phyloP scores from a whole-genome alignment of 1,140 invertebrate species.

The Zaprionus camerounensis region DNA sequence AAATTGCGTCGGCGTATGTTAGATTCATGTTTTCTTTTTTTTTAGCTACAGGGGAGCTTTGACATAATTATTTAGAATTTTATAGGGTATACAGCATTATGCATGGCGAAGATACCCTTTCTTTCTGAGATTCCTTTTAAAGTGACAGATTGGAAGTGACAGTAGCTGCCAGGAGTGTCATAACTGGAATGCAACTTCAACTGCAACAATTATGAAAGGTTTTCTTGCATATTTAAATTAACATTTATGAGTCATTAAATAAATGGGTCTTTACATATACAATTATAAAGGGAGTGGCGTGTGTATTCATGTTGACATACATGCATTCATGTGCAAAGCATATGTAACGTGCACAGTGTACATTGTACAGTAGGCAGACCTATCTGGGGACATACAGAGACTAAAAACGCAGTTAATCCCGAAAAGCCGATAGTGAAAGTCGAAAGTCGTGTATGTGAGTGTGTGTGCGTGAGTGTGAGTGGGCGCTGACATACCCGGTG shows the following conservation, averaged over 20 bases:
- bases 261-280: slow-evolving; percentile 58
- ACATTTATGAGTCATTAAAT: slow-evolving; percentile 79
- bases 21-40: too few relatives aligned
- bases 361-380: neutral
- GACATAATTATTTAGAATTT: too few relatives aligned
- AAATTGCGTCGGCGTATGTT: too few relatives aligned
- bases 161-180: neutral
- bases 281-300: slow-evolving; percentile 10
- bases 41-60: too few relatives aligned
- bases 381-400: slow-evolving; percentile 1
- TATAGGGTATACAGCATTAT: too few relatives aligned
- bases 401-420: slow-evolving; percentile 72
- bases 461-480: slow-evolving; percentile 2
- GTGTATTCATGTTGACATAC: neutral
- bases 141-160: neutral
- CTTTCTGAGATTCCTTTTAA: neutral
- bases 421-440: slow-evolving; percentile 75
- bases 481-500: slow-evolving; percentile 28
- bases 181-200: slow-evolving; percentile 1
- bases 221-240: slow-evolving; percentile 29
- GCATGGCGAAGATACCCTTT: neutral
- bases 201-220: slow-evolving; percentile 5
- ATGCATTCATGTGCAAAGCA: slow-evolving; percentile 9
- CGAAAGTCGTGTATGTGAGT: slow-evolving; percentile 34
- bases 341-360: neutral